These are phyloP conservation scores for Lobophora halterata DNA, from an alignment of 2,888 invertebrate species.

Conservation along the genomic window DNA sequence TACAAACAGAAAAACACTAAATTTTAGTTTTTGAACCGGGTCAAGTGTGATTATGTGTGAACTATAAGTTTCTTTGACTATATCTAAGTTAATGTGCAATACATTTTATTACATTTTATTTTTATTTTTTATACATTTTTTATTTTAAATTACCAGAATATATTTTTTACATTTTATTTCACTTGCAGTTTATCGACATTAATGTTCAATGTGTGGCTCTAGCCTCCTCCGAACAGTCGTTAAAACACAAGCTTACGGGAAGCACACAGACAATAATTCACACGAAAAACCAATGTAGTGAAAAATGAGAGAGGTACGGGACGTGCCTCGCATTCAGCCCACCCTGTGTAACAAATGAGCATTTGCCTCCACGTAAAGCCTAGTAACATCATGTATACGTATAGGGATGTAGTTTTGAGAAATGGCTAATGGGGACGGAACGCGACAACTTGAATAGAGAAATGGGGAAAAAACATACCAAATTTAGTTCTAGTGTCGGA, in stretches of 20 bases:
- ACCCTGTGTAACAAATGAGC: slow-evolving; percentile 69
- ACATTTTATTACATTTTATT: too few species aligned
- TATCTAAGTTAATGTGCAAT: too few species aligned
- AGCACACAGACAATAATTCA: slow-evolving; percentile 74
- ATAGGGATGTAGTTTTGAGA: slow-evolving; percentile 34
- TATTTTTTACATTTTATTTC: too few species aligned
- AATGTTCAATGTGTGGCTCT: too few species aligned
- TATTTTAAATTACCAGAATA: too few species aligned
- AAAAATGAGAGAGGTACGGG: slow-evolving; percentile 73
- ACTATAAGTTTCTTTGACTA: too few species aligned
- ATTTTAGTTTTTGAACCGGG: too few species aligned
- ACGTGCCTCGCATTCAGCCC: slow-evolving; percentile 67
- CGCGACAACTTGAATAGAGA: slow-evolving; percentile 30
- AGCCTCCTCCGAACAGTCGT: slow-evolving; percentile 19
- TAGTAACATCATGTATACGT: slow-evolving; percentile 30
- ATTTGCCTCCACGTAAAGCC: slow-evolving; percentile 54
- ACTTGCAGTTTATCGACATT: too few species aligned
- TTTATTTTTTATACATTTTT: too few species aligned
- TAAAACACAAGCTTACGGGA: slow-evolving; percentile 37
- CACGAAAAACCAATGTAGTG: slow-evolving; percentile 80
- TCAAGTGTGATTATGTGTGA: too few species aligned
- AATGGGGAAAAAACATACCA: slow-evolving; percentile 24
- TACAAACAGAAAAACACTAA: too few species aligned
- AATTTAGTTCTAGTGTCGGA: not conserved
- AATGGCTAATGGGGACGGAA: slow-evolving; percentile 34